Evolutionary conservation across 2,888 invertebrate species (phyloP).

Genomic region (Caenorhabditis japonica): DNA sequence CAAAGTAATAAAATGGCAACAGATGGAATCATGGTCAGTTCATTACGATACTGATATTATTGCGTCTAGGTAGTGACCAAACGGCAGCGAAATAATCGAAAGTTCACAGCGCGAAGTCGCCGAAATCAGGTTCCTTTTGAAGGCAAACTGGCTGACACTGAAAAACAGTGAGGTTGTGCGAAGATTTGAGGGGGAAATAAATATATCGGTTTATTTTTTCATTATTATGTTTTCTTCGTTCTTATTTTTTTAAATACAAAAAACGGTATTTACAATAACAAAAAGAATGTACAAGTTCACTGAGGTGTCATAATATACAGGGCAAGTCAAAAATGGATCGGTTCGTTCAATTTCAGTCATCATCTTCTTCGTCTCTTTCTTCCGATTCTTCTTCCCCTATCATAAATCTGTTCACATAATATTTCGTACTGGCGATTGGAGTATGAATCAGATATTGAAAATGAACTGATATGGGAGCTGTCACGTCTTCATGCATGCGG

Average conservation of each 20-base stretch:
- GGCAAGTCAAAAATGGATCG: background rate
- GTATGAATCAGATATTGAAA: slow-evolving; percentile 50
- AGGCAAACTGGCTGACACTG: slow-evolving; percentile 30
- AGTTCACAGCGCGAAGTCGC: slow-evolving; percentile 42
- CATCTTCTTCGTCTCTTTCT: background rate
- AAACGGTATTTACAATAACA: background rate
- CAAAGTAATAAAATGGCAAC: slow-evolving; percentile 14
- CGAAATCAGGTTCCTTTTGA: slow-evolving; percentile 33
- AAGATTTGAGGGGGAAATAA: too few relatives aligned
- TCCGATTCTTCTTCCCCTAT: background rate
- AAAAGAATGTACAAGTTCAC: background rate
- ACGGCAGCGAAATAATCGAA: slow-evolving; percentile 32
- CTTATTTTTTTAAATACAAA: background rate
- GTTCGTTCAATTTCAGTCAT: background rate
- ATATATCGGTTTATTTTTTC: slow-evolving; percentile 14
- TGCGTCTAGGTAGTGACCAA: slow-evolving; percentile 17
- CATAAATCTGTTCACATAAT: slow-evolving; percentile 11
- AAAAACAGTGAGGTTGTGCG: slow-evolving; percentile 20
- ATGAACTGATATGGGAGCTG: slow-evolving; percentile 54
- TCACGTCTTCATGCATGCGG: slow-evolving; percentile 34
- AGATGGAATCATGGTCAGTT: slow-evolving; percentile 33
- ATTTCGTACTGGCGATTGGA: slow-evolving; percentile 4
- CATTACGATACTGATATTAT: slow-evolving; percentile 13
- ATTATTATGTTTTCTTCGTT: background rate
- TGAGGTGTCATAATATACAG: background rate